Evolutionary conservation across 2,888 invertebrate genomes (phyloP), one percentile per base, ranked within the genome.

Genomic region (Beris chalybata): DNA sequence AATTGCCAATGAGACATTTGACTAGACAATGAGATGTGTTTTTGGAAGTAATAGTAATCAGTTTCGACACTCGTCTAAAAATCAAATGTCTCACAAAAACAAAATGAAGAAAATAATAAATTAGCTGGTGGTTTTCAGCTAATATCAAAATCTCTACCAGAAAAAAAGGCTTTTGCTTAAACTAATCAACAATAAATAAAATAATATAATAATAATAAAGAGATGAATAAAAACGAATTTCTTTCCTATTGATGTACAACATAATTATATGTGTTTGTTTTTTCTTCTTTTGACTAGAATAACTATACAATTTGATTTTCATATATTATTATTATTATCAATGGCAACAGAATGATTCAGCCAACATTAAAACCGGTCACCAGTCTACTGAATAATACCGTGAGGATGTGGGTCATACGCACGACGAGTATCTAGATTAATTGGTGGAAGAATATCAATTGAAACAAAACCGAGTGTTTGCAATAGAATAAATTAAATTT

Each of bases 141-240:
- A 13, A 43, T 55, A 30, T 32, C 44, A 15, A n/a, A n/a, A 43
- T 56, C 30, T 15, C n/a, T 29, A 30, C 53, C 5, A 29, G 15
- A 53, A 22, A 58, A 47, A 38, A 38, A 43, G 29, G 9, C 5
- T 58, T 58, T 3, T 31, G 38, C 64, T 65, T 65, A 64, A 65
- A 68, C 50, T 65, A 68, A 68, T 59, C 65, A 68, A 65, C 65
- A 68, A 68, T 65, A 65, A 68, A 56, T 65, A 65, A 65, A 68
- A 48, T 63, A 61, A 63, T 45, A 65, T 29, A 58, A 68, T 63
- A 63, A 38, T 57, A 38, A 47, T 48, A 56, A 7, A 65, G 55
- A 54, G 45, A 47, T 65, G 32, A 48, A 64, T 54, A 64, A 52
- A 64, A 64, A 50, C 15, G 54, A 64, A 47, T 32, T 31, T 45